Conservation (phyloP, 1,140 invertebrate genomes). For the Telenomus remus region DNA sequence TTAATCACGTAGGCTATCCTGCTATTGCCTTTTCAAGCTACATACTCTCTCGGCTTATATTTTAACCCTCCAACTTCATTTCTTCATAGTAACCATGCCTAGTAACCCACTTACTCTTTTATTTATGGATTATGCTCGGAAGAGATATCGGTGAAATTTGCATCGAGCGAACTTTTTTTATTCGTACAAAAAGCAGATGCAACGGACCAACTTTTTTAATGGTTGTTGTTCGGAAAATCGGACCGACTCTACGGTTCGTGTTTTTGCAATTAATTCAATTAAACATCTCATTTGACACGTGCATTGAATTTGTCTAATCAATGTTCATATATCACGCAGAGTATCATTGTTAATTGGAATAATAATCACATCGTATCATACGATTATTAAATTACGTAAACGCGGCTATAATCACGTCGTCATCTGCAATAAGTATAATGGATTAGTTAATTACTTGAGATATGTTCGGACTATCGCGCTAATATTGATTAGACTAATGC, state of each 20-base stretch:
- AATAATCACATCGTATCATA: conserved; percentile 19
- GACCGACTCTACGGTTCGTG: no score
- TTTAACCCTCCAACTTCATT: no score
- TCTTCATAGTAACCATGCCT: no score
- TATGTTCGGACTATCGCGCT: not conserved
- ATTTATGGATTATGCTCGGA: no score
- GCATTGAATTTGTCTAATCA: not conserved
- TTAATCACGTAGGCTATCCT: no score
- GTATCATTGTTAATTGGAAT: conserved; percentile 9
- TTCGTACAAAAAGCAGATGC: no score
- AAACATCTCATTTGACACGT: not conserved
- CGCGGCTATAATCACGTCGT: not conserved
- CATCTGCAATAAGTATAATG: not conserved
- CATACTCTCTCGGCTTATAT: no score
- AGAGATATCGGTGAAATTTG: no score
- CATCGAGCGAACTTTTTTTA: no score
- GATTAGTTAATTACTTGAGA: not conserved
- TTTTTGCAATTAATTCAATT: not conserved
- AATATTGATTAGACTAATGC: not conserved
- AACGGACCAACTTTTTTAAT: not conserved
- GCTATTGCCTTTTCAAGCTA: no score
- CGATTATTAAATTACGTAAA: conserved; percentile 4
- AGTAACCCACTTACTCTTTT: no score
- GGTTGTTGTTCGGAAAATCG: no score
- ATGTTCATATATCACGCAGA: conserved; percentile 2